Evolutionary conservation across 2,888 invertebrate genomes (phyloP), one percentile per base, ranked within the genome.

Genomic region (Rhimphoctona megacephalus): DNA sequence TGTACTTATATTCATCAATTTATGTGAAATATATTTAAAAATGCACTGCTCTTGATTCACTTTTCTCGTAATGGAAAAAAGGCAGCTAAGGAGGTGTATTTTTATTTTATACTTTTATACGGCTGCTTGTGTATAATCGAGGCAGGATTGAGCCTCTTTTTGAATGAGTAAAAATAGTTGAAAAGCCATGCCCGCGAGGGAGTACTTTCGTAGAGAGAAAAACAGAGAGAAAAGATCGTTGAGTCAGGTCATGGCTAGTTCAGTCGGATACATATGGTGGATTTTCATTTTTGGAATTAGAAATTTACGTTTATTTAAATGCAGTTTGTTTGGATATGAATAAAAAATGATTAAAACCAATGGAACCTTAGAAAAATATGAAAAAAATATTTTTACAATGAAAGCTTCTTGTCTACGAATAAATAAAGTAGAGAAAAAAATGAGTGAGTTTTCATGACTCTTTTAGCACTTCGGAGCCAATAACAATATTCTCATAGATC

Each of bases 181-280:
- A 73, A 78, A 85, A 61, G 82, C 25, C 77, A 64, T 76, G 67
- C 73, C 64, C 57, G 49, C 57, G 49, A 72, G 80, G 22, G 64
- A 22, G 67, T 79, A 85, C 82, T 79, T 82, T 64, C 46, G 61
- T 57, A 33, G 67, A 67, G 67, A 67, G 52, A 52, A 33, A 64
- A 46, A 4, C 11, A 61, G 43, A 72, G 43, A 30, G 43, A 1
- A n/a, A 76, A 46, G 77, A 78, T 85, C 39, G 85, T 85, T 81
- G 72, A 69, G 78, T 36, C 67, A 69, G 85, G 85, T 85, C 85
- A 82, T 73, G 85, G 85, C 70, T 85, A 79, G 61, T 52, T 67
- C 33, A 54, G 36, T 49, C 72, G n/a, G 17, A 39, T 54, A 57
- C 72, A 30, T 43, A 81, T 72, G 74, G 64, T 85, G 57, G n/a